Evolutionary conservation across 1,140 invertebrate species (phyloP).

Genomic region (Centruroides sculpturatus): DNA sequence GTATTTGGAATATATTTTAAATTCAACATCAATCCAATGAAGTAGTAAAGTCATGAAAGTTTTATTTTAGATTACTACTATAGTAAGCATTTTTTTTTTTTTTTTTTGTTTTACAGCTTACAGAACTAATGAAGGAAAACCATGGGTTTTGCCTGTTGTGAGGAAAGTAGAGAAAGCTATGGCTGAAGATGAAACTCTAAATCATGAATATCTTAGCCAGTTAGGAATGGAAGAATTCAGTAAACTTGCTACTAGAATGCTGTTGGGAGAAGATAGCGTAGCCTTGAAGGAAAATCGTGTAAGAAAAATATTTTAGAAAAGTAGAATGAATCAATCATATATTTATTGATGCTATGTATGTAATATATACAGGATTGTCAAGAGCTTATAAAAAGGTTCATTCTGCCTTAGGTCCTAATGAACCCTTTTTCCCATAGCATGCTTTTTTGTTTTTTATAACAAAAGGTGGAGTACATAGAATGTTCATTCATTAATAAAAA

Average conservation of each 20-base stretch:
- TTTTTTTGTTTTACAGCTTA: conserved; percentile 51
- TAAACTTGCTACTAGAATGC: conserved; percentile 57
- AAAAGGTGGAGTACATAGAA: too few species aligned
- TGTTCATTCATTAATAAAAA: too few species aligned
- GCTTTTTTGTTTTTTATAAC: too few species aligned
- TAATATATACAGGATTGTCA: too few species aligned
- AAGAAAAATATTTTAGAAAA: neutral
- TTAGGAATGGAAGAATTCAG: conserved; percentile 72
- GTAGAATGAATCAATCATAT: too few species aligned
- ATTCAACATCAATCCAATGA: too few species aligned
- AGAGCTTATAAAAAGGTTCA: too few species aligned
- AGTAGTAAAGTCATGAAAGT: too few species aligned
- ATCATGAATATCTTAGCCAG: conserved; percentile 94
- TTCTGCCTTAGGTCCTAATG: too few species aligned
- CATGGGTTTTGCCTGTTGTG: conserved; percentile 95
- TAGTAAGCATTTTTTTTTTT: neutral
- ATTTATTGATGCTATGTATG: too few species aligned
- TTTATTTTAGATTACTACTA: neutral
- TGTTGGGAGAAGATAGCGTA: conserved; percentile 63
- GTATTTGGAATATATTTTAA: too few species aligned
- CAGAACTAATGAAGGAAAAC: conserved; percentile 78
- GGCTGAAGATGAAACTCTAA: conserved; percentile 62
- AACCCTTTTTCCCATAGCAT: too few species aligned
- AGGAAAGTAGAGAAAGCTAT: conserved; percentile 71
- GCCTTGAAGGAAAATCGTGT: conserved; percentile 56